A percentile compares a stretch with the other conserved stretches of the same genome.
phyloP scores from a whole-genome alignment of 2,888 invertebrate genomes.

The Brachyptera putata region DNA sequence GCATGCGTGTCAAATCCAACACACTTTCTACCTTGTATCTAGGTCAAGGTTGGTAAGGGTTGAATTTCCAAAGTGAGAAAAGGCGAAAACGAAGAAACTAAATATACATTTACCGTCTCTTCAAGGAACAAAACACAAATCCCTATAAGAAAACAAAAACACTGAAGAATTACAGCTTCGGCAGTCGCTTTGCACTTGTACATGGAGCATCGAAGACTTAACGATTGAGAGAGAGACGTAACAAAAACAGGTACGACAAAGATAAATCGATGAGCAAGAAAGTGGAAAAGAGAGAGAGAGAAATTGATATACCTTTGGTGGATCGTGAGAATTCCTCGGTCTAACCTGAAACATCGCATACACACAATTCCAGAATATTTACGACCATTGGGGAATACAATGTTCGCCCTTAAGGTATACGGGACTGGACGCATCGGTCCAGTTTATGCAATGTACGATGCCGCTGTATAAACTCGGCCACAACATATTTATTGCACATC shows the following conservation, averaged over 20 bases:
- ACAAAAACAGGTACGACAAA: neutral
- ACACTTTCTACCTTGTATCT: too few species aligned
- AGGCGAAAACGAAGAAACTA: neutral
- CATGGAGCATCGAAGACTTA: neutral
- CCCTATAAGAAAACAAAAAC: too few species aligned
- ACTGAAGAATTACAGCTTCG: neutral
- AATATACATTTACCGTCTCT: slow-evolving; percentile 1
- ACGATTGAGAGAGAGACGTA: neutral
- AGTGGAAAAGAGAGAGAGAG: slow-evolving; percentile 5
- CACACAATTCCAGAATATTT: slow-evolving; percentile 16
- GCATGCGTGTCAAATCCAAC: too few species aligned
- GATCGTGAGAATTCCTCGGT: slow-evolving; percentile 1
- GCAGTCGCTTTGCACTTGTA: neutral
- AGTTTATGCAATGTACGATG: slow-evolving; percentile 3
- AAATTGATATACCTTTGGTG: slow-evolving; percentile 5
- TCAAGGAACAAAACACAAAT: neutral
- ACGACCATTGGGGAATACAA: slow-evolving; percentile 17
- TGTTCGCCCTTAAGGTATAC: slow-evolving; percentile 14
- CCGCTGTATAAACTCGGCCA: neutral
- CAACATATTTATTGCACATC: slow-evolving; percentile 16
- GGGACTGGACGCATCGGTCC: neutral
- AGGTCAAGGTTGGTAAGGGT: too few species aligned
- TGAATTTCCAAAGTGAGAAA: too few species aligned
- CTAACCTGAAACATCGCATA: neutral
- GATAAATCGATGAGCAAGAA: slow-evolving; percentile 5